Evolutionary conservation across 2,797 vertebrate genomes (phyloP).

Genomic region (Xiphorhynchus erythropygius): DNA sequence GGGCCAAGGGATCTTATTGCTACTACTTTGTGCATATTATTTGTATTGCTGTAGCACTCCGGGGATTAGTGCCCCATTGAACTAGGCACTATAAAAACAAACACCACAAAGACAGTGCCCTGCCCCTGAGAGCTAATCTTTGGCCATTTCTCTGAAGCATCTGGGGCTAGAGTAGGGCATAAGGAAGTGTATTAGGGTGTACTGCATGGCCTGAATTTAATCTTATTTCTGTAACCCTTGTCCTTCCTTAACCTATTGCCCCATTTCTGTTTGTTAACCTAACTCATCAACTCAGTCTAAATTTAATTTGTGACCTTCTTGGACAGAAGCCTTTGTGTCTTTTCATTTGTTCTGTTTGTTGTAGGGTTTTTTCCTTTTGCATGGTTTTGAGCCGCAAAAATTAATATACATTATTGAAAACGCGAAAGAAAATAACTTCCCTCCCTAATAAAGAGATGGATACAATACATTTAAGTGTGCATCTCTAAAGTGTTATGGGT

Average conservation of each 20-base stretch:
- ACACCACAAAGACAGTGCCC: not conserved
- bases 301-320: not conserved
- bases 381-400: not conserved
- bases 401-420: constrained; percentile 32
- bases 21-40: not conserved
- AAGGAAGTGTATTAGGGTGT: not conserved
- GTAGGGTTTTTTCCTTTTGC: not conserved
- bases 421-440: constrained; percentile 12
- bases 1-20: not conserved
- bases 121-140: not conserved
- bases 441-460: not conserved
- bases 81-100: not conserved
- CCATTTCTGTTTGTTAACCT: not conserved
- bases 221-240: not conserved
- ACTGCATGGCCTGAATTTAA: not conserved
- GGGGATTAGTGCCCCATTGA: not conserved
- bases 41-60: not conserved
- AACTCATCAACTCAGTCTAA: not conserved
- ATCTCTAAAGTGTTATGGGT: constrained; percentile 54
- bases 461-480: not conserved
- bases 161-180: not conserved
- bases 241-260: not conserved
- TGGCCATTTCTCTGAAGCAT: not conserved
- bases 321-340: not conserved
- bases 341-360: not conserved